Base-by-base conservation (phyloP, 1,140 invertebrate species). In the Aleiodes sp. region DNA sequence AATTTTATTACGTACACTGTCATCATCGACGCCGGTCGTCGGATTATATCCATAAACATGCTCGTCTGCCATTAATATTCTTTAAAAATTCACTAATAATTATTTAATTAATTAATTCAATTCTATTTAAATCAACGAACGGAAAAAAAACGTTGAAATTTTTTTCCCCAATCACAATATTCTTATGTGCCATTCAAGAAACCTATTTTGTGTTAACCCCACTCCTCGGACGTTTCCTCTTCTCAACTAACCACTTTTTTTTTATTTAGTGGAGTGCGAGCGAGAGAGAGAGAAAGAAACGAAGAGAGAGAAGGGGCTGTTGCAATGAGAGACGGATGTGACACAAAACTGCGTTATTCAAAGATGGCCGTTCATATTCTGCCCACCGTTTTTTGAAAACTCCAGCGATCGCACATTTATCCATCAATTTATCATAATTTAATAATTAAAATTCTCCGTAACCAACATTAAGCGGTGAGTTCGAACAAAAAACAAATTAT, bases 51-150 rank as follows among this genome's bases (percentile, higher is more conserved):
- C 85, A 76, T 86, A 86, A 72, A 83, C 83, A 84, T 86, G 79
- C 78, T 85, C 83, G 71, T 86, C 83, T 85, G 85, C 84, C 83
- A 86, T 86, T 79, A 86, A 86, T 84, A 78, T 80, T 76, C 76
- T 65, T 70, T 28, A 65, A 16, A 57, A 61, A 39, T 52, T 37
- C n/a, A 66, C 31, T 61, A 57, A 37, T 63, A 69, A 70, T 52
- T 24, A 65, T 12, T 57, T 71, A 41, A 61, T n/a, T n/a, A n/a
- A n/a, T n/a, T n/a, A n/a, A n/a, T n/a, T n/a, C n/a, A n/a, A n/a
- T n/a, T n/a, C n/a, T n/a, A n/a, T n/a, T n/a, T n/a, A n/a, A n/a
- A n/a, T n/a, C n/a, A n/a, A n/a, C n/a, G n/a, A n/a, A n/a, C n/a
- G n/a, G n/a, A n/a, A n/a, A n/a, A n/a, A n/a, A n/a, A n/a, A n/a